Percentiles rank a stretch among this genome's conserved stretches.
Conservation (phyloP, 53 echinoderm and acorn worm genomes). For the Luidia sarsii region DNA sequence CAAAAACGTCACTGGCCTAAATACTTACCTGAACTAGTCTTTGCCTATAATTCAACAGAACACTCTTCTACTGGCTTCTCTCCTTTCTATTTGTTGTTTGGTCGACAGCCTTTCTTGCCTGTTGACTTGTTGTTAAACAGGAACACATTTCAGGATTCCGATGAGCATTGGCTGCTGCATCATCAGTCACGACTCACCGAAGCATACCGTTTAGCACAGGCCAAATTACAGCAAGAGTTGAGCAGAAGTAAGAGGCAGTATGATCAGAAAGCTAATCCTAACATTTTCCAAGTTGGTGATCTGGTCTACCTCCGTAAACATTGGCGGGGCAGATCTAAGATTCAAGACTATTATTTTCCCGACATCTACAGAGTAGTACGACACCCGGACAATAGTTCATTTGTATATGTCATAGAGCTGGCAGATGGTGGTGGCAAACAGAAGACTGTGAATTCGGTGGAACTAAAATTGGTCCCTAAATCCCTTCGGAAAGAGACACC, state of each 20-base stretch:
- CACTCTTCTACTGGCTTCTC: background rate
- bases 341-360: background rate
- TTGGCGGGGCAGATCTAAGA: background rate
- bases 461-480: slow-evolving; percentile 3
- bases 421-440: background rate
- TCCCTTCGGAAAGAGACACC: too few relatives aligned
- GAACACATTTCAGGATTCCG: too few relatives aligned
- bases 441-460: background rate
- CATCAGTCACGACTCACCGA: too few relatives aligned
- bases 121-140: background rate
- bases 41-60: background rate
- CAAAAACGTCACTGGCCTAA: background rate
- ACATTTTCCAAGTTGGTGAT: background rate
- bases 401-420: slow-evolving; percentile 4
- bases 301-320: background rate
- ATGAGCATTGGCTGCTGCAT: too few relatives aligned
- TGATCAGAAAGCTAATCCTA: background rate
- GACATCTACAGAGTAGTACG: background rate
- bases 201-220: too few relatives aligned
- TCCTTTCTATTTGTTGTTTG: background rate
- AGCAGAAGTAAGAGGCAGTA: too few relatives aligned
- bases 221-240: background rate
- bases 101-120: background rate
- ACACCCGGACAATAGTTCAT: background rate
- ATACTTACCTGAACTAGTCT: background rate